Percentiles rank a stretch among this genome's conserved stretches.
Evolutionary conservation across 1,140 invertebrate genomes (phyloP).

Genomic region (Drosophila subpulchrella): DNA sequence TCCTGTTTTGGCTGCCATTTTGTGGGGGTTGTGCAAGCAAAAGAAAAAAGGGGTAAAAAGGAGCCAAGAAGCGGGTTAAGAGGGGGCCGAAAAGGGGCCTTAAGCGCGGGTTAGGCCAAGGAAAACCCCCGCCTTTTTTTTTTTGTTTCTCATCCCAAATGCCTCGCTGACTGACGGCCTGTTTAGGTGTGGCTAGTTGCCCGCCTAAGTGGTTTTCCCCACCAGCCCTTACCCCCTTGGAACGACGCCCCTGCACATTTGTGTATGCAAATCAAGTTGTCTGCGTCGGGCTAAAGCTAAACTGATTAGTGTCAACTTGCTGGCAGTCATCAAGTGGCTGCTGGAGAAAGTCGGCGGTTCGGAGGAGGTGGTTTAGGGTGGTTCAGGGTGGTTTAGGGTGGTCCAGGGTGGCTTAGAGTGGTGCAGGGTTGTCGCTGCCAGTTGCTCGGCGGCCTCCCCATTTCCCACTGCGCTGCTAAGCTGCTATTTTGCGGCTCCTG

Average conservation of each 20-base stretch:
- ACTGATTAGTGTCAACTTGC: conserved; percentile 56
- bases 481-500: conserved; percentile 23
- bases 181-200: conserved; percentile 73
- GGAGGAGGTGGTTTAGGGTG: background rate
- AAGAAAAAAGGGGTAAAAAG: conserved; percentile 1
- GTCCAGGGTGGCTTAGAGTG: background rate
- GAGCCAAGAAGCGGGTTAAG: background rate
- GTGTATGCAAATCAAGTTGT: conserved; percentile 53
- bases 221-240: conserved; percentile 8
- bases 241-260: conserved; percentile 16
- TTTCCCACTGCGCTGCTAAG: conserved; percentile 2
- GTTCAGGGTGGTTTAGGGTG: background rate
- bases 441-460: background rate
- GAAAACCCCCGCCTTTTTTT: background rate
- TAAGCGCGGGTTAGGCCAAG: background rate
- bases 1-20: conserved; percentile 79
- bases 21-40: conserved; percentile 17
- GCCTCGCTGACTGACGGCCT: conserved; percentile 31
- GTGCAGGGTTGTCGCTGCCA: conserved; percentile 8
- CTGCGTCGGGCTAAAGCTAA: conserved; percentile 41
- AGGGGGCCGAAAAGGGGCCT: background rate
- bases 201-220: conserved; percentile 71
- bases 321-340: conserved; percentile 51
- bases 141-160: background rate
- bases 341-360: conserved; percentile 22